These are phyloP conservation scores for Ambastaia sidthimunki DNA, from an alignment of 2,797 vertebrate species.

Conservation along the genomic window DNA sequence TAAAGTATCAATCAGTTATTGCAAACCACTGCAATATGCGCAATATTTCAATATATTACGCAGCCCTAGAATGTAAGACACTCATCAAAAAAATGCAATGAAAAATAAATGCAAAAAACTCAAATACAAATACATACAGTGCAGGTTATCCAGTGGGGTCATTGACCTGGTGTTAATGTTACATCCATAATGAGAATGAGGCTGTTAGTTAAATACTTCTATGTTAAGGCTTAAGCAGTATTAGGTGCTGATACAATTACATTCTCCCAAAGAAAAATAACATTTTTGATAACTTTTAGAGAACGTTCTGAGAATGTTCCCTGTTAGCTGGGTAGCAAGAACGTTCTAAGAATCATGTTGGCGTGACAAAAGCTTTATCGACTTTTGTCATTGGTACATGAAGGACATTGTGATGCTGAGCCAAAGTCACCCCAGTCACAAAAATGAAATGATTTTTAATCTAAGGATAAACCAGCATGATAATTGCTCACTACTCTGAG, in stretches of 20 bases:
- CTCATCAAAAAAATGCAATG: too few relatives aligned
- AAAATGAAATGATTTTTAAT: conserved; percentile 47
- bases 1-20: too few relatives aligned
- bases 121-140: background rate
- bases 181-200: background rate
- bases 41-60: too few relatives aligned
- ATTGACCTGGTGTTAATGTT: background rate
- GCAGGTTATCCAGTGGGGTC: background rate
- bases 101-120: background rate
- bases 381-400: conserved; percentile 1
- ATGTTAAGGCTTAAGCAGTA: too few relatives aligned
- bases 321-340: too few relatives aligned
- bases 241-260: conserved; percentile 19
- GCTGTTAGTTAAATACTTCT: background rate
- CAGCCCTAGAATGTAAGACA: too few relatives aligned
- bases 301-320: too few relatives aligned
- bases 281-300: too few relatives aligned
- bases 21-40: background rate
- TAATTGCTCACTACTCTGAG: conserved; percentile 41
- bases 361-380: background rate
- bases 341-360: background rate
- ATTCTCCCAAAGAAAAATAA: conserved; percentile 1
- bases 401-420: conserved; percentile 35
- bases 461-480: conserved; percentile 35
- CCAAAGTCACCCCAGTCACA: conserved; percentile 26